phyloP scores from a whole-genome alignment of 2,888 invertebrate species.

The Drosophila yooni region DNA sequence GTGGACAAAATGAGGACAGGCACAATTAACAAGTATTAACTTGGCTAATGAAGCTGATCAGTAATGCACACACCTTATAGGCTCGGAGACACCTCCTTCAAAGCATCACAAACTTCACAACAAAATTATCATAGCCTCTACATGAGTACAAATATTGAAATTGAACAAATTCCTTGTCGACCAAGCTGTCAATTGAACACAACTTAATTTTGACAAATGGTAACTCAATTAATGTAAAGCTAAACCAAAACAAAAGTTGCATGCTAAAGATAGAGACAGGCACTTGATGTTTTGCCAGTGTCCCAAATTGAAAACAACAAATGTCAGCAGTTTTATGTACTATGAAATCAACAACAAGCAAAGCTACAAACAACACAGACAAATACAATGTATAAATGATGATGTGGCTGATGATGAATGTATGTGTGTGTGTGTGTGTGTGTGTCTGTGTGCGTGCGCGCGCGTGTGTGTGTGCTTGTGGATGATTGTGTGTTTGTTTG shows the following conservation, averaged over 20 bases:
- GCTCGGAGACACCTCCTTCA: background rate
- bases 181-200: slow-evolving; percentile 62
- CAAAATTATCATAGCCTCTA: background rate
- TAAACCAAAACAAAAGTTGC: background rate
- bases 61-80: background rate
- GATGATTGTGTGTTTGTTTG: slow-evolving; percentile 1
- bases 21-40: background rate
- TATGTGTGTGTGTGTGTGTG: slow-evolving; percentile 38
- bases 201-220: slow-evolving; percentile 60
- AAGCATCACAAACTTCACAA: background rate
- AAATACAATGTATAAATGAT: slow-evolving; percentile 79
- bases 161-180: slow-evolving; percentile 16
- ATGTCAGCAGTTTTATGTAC: slow-evolving; percentile 75
- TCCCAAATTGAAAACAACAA: slow-evolving; percentile 73
- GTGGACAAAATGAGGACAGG: too few relatives aligned
- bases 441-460: slow-evolving; percentile 21
- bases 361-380: slow-evolving; percentile 49
- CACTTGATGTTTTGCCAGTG: slow-evolving; percentile 33
- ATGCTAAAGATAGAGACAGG: background rate
- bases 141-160: background rate
- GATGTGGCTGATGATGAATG: slow-evolving; percentile 77
- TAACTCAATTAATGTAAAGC: slow-evolving; percentile 65
- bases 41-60: background rate
- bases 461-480: slow-evolving; percentile 23
- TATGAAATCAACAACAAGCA: slow-evolving; percentile 43